Percentiles rank a stretch among this genome's conserved stretches.
Conservation (phyloP, 2,113 vertebrate species). For the Pardalotus punctatus region DNA sequence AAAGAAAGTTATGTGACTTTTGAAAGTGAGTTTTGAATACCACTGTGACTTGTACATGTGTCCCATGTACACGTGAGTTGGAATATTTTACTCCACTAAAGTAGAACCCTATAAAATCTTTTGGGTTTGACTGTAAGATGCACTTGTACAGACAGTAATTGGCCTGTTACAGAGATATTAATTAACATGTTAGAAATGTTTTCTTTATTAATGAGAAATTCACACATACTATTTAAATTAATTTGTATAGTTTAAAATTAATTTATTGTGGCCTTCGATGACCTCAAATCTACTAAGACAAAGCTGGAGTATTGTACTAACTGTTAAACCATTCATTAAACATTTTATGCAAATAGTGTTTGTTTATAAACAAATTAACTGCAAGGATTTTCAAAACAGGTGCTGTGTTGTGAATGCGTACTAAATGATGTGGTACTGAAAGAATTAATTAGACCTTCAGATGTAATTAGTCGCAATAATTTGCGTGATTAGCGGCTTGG, state of each 20-base stretch:
- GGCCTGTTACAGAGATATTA: conserved; percentile 93
- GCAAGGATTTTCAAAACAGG: conserved; percentile 97
- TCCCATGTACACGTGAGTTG: not conserved
- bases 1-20: not conserved
- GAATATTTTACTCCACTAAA: conserved; percentile 2
- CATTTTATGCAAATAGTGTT: conserved; percentile 97
- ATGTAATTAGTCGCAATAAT: conserved; percentile 99
- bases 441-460: conserved; percentile 99
- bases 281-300: conserved; percentile 81
- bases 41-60: not conserved
- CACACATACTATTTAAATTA: conserved; percentile 83
- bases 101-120: conserved; percentile 56
- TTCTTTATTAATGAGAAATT: conserved; percentile 96
- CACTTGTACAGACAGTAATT: conserved; percentile 91
- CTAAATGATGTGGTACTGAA: conserved; percentile 99
- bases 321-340: conserved; percentile 91
- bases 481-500: conserved; percentile 99
- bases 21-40: not conserved
- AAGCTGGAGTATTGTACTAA: conserved; percentile 79
- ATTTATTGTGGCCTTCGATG: conserved; percentile 81
- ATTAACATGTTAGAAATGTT: conserved; percentile 92
- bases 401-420: conserved; percentile 94
- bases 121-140: conserved; percentile 72
- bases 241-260: conserved; percentile 86
- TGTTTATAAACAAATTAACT: conserved; percentile 98